These are phyloP conservation scores for Stenolophus ochropezus DNA, from an alignment of 2,888 invertebrate genomes.

Conservation along the genomic window DNA sequence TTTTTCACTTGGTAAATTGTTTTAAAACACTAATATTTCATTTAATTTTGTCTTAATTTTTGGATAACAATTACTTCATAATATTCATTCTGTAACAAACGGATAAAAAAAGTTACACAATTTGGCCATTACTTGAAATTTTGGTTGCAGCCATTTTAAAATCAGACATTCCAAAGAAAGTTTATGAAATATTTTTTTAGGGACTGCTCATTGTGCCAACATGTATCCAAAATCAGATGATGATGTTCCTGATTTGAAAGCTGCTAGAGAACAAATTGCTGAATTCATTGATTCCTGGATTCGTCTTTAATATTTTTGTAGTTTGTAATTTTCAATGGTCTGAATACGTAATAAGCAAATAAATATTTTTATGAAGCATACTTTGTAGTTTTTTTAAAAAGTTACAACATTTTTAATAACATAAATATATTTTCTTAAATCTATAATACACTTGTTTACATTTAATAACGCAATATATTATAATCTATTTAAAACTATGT, in stretches of 20 bases:
- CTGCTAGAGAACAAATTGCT: slow-evolving; percentile 81
- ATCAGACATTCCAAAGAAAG: neutral
- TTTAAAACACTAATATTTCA: neutral
- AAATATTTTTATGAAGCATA: slow-evolving; percentile 25
- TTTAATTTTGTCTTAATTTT: neutral
- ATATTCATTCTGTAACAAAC: neutral
- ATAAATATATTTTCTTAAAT: slow-evolving; percentile 59
- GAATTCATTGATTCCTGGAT: slow-evolving; percentile 78
- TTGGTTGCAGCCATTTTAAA: too few relatives aligned
- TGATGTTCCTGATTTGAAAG: slow-evolving; percentile 81
- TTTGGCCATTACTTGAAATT: too few relatives aligned
- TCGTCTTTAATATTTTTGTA: slow-evolving; percentile 66
- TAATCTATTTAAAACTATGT: slow-evolving; percentile 46
- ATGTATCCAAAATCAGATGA: slow-evolving; percentile 86
- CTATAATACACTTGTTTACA: slow-evolving; percentile 58
- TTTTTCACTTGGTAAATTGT: too few relatives aligned
- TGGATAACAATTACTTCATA: neutral
- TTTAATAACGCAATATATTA: slow-evolving; percentile 56
- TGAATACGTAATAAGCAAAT: slow-evolving; percentile 25
- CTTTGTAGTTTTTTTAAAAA: neutral
- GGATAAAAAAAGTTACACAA: neutral
- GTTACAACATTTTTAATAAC: slow-evolving; percentile 30
- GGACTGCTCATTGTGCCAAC: slow-evolving; percentile 96
- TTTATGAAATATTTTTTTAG: slow-evolving; percentile 72
- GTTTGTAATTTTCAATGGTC: slow-evolving; percentile 14